These are phyloP conservation scores for Marronus borbonicus DNA, from an alignment of 2,888 invertebrate genomes.

Conservation along the genomic window DNA sequence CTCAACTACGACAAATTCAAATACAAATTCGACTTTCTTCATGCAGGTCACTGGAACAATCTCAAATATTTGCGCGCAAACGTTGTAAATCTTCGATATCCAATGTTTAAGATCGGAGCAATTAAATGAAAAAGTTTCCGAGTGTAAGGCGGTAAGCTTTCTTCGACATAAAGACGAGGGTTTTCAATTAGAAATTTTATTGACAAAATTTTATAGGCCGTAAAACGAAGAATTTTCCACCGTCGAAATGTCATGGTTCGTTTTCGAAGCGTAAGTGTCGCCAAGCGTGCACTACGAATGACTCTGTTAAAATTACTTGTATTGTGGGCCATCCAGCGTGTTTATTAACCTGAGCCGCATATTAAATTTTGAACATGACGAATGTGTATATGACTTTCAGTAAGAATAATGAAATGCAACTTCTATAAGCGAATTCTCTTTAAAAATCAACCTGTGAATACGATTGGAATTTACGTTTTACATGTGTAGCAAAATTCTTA, in stretches of 20 bases:
- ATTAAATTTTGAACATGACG: background rate
- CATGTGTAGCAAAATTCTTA: too few species aligned
- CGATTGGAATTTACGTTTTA: too few species aligned
- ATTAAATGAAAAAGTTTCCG: slow-evolving; percentile 30
- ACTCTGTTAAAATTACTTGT: slow-evolving; percentile 19
- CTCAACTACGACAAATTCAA: too few species aligned
- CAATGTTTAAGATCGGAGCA: slow-evolving; percentile 20
- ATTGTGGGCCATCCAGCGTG: slow-evolving; percentile 16
- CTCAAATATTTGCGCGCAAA: slow-evolving; percentile 2
- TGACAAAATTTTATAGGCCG: slow-evolving; percentile 45
- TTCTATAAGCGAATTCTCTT: too few species aligned
- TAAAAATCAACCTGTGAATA: too few species aligned
- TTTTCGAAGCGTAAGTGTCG: slow-evolving; percentile 31
- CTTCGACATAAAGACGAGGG: slow-evolving; percentile 23
- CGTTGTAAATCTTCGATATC: slow-evolving; percentile 1
- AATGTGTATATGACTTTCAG: too few species aligned
- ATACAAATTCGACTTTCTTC: too few species aligned
- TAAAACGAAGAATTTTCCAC: slow-evolving; percentile 35
- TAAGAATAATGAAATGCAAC: too few species aligned
- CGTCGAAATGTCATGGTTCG: slow-evolving; percentile 29
- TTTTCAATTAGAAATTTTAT: slow-evolving; percentile 47
- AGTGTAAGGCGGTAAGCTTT: background rate
- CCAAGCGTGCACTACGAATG: slow-evolving; percentile 18
- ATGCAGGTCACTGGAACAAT: background rate
- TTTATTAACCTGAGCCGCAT: background rate